A percentile compares a stretch with the other conserved stretches of the same genome.
Conservation (phyloP, 1,140 invertebrate genomes). For the Andrena cerasifolii region DNA sequence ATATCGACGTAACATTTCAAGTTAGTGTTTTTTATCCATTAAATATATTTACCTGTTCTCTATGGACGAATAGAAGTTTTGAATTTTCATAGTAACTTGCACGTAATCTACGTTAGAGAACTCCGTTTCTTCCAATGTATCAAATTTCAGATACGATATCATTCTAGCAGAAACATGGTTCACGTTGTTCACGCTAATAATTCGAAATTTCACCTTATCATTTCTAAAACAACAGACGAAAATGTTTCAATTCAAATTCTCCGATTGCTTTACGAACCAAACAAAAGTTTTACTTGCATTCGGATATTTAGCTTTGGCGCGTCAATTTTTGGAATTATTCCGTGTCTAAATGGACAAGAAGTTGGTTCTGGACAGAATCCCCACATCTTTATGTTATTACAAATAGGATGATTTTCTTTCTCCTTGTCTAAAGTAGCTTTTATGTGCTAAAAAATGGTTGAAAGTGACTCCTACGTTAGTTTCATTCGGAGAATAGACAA, state of each 20-base stretch:
- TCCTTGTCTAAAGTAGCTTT: conserved; percentile 66
- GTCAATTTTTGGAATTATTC: conserved; percentile 71
- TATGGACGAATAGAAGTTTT: conserved; percentile 63
- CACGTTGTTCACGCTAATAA: conserved; percentile 72
- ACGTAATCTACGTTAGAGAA: conserved; percentile 63
- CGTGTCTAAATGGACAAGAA: conserved; percentile 74
- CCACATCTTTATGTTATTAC: conserved; percentile 75
- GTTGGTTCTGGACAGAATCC: conserved; percentile 71
- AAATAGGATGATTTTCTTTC: conserved; percentile 72
- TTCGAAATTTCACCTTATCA: conserved; percentile 70
- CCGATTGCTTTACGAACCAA: not conserved
- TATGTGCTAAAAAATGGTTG: conserved; percentile 63
- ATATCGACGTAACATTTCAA: conserved; percentile 18
- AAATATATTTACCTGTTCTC: conserved; percentile 65
- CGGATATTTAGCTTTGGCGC: conserved; percentile 66
- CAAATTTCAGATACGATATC: conserved; percentile 59
- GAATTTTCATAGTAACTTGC: conserved; percentile 58
- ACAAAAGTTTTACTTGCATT: conserved; percentile 60
- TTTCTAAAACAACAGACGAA: conserved; percentile 63
- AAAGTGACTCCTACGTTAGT: conserved; percentile 33
- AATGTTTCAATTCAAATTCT: conserved; percentile 5
- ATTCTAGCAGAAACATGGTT: conserved; percentile 76
- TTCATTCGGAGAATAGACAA: not conserved
- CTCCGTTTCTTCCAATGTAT: conserved; percentile 37
- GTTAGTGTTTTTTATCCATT: conserved; percentile 5